Evolutionary conservation across 2,888 invertebrate species (phyloP), one percentile per base, ranked within the genome.

Genomic region (Tuberolachnus salignus): DNA sequence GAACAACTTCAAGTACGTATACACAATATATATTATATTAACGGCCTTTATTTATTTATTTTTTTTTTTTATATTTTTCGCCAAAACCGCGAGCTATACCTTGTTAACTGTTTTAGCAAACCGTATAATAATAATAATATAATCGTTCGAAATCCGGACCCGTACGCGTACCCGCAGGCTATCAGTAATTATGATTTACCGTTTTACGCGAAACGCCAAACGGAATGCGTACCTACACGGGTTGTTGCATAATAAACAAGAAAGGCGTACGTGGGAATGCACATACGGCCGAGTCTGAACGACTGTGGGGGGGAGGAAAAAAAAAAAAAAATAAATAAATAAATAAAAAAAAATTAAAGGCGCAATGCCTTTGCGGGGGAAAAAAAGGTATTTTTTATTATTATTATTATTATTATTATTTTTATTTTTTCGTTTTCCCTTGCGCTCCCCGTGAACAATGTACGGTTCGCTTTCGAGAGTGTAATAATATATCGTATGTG

Each of bases 121-220:
- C 34, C 6, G 34, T 6, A 34, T 34, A 6, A 4, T n/a, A n/a
- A n/a, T 6, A 4, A 34, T 34, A 34, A 34, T 34, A 34, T 34
- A 34, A 34, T 51, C 34, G 26, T 63, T 10, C 26, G 21, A 73
- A 71, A 46, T 46, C n/a, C 8, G 16, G 13, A 8, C 34, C 6
- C 46, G 6, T 46, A 46, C 10, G 10, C 46, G 19, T 19, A 21
- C 1, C 8, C 19, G 9, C 55, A 34, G 34, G 55, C 51, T 51
- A 53, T 64, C 49, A 49, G 49, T 78, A 78, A 78, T 78, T 67
- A 78, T 78, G 67, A 78, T 78, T 78, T 67, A 67, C 59, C 34
- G 59, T 11, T 55, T 64, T 49, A n/a, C 23, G 23, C 23, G 66
- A 11, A 51, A 63, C 51, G 57, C 26, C 21, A 3, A 78, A 49